phyloP scores from a whole-genome alignment of 2,113 vertebrate species.

The Empidonax traillii region DNA sequence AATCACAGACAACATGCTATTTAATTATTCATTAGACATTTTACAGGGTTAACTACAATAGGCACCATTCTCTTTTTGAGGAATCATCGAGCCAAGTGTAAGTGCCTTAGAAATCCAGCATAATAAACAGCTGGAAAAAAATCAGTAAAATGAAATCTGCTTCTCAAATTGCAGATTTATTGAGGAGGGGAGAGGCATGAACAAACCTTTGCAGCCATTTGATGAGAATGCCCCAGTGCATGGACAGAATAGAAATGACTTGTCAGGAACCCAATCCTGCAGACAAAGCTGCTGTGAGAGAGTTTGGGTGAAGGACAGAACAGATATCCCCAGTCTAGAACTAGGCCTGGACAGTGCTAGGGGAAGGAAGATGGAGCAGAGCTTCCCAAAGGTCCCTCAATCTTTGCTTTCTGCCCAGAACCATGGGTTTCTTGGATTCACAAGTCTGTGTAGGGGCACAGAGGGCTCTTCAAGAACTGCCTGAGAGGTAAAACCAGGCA shows the following conservation, averaged over 20 bases:
- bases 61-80: conserved; percentile 6
- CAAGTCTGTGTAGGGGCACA: neutral
- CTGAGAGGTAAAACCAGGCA: neutral
- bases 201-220: neutral
- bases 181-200: neutral
- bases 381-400: neutral
- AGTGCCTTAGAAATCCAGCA: conserved; percentile 36
- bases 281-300: neutral
- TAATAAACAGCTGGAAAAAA: conserved; percentile 3
- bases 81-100: neutral
- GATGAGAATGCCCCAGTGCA: neutral
- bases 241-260: neutral
- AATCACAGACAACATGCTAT: conserved; percentile 19
- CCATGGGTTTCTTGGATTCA: accelerated
- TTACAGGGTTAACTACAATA: conserved; percentile 39
- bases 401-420: neutral
- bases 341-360: neutral
- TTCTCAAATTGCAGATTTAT: neutral
- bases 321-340: neutral
- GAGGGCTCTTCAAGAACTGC: neutral
- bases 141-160: neutral
- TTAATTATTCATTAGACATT: conserved; percentile 63
- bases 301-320: neutral
- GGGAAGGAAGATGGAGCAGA: neutral
- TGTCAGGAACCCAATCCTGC: neutral